These are phyloP conservation scores for Clarias batrachus DNA, from an alignment of 2,113 vertebrate species.

Conservation along the genomic window DNA sequence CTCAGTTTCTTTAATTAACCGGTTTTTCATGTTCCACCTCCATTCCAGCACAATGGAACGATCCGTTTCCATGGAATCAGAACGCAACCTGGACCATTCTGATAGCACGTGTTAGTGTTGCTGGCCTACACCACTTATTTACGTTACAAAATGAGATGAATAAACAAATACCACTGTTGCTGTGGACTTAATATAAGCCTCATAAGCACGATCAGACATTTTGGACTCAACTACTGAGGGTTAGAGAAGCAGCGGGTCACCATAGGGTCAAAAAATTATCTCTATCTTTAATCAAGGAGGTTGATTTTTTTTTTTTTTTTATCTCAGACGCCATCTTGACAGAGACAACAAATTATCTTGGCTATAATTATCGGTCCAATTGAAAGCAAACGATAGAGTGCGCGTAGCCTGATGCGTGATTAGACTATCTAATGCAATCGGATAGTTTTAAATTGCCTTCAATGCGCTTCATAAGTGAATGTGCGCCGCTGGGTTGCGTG, in stretches of 20 bases:
- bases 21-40: too few species aligned
- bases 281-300: conserved; percentile 53
- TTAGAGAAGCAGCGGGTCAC: conserved; percentile 53
- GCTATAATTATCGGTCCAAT: conserved; percentile 57
- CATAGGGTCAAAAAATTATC: conserved; percentile 60
- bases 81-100: neutral
- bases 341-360: conserved; percentile 63
- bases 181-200: neutral
- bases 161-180: conserved; percentile 9
- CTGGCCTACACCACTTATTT: conserved; percentile 14
- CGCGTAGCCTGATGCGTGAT: conserved; percentile 32
- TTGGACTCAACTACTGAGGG: conserved; percentile 24
- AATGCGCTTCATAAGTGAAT: conserved; percentile 19
- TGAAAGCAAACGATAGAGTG: conserved; percentile 47
- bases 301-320: conserved; percentile 53
- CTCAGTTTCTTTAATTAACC: neutral
- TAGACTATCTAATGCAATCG: conserved; percentile 35
- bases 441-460: conserved; percentile 37
- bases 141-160: neutral
- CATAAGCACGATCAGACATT: neutral
- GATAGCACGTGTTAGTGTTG: conserved; percentile 14
- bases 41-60: neutral
- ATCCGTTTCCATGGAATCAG: conserved; percentile 3
- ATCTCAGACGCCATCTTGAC: conserved; percentile 68
- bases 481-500: conserved; percentile 23